Conservation (phyloP, 2,888 invertebrate species). For the Neoitamus cyanurus region DNA sequence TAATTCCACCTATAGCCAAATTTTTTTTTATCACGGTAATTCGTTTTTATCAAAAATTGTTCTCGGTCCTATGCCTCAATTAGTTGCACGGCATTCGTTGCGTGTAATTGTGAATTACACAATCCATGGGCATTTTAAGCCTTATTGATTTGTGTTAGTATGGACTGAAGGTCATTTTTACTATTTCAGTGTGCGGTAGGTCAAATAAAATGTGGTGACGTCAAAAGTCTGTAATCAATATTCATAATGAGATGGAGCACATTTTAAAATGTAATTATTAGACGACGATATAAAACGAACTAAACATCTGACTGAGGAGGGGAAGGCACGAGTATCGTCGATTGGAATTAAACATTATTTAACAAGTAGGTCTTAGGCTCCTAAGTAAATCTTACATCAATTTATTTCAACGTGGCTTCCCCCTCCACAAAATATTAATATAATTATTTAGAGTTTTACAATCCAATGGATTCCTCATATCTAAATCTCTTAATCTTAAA, state of each 20-base stretch:
- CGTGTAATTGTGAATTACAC: not conserved
- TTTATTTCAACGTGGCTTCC: too few relatives aligned
- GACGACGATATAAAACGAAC: not conserved
- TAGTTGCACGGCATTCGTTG: not conserved
- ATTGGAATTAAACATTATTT: too few relatives aligned
- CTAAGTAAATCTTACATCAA: too few relatives aligned
- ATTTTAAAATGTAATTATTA: not conserved
- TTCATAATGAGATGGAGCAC: not conserved
- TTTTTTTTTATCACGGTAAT: not conserved
- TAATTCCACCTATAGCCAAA: not conserved
- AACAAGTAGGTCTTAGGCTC: too few relatives aligned
- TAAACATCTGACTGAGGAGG: too few relatives aligned
- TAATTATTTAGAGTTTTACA: too few relatives aligned
- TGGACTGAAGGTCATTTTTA: slow-evolving; percentile 1
- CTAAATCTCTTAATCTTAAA: too few relatives aligned
- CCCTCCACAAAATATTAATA: too few relatives aligned
- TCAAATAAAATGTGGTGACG: not conserved
- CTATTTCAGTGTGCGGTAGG: not conserved
- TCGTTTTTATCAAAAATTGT: not conserved
- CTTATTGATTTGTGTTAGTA: not conserved
- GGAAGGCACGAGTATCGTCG: too few relatives aligned
- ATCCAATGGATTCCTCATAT: too few relatives aligned
- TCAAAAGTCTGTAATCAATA: not conserved
- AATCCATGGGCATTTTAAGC: not conserved
- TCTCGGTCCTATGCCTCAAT: not conserved